Base-by-base conservation (phyloP, 2,888 invertebrate genomes). In the Deilephila elpenor region DNA sequence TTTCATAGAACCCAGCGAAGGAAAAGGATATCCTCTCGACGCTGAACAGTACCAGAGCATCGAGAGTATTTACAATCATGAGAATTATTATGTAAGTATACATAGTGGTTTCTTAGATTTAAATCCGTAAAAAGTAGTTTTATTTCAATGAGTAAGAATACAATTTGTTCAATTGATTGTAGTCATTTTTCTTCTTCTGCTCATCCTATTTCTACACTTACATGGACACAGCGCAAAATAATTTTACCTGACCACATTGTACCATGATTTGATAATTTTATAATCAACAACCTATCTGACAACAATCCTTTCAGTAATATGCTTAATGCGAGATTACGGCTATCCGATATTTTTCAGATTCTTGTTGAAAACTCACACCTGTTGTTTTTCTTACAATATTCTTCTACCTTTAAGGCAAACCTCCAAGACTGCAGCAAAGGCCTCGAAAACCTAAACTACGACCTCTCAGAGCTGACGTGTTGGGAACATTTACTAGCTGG, bases 1-100 rank as follows among this genome's bases (percentile, higher is more conserved):
- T 88, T 99, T 98, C 87, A 96, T 99, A 59, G 99, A 99, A 83
- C 97, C 98, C 1, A 96, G 97, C 20, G 97, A 98, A 0, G 99
- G 98, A 0, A 93, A 95, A 20, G 86, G 93, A 0, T 95, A 96
- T 77, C 94, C 96, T 0, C 85, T 96, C 0, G 85, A 92, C 60
- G 93, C 95, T 32, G 88, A 93, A 3, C 94, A 96, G 75, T 98
- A 98, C 83, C 95, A 97, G 51, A 96, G 97, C 0, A 95, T 99
- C 5, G 98, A 99, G 84, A 97, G 97, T 78, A 90, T 98, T 71
- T 99, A 98, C 96, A 98, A 98, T 83, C 93, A 98, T 84, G 93
- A 95, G 71, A 99, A 99, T 90, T 98, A 98, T 88, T 98, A 97
- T 95, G 96, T 96, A 77, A 91, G 92, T n/a, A n/a, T n/a, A n/a